A percentile compares a stretch with the other conserved stretches of the same genome.
phyloP scores from a whole-genome alignment of 2,797 vertebrate species.

The Graptemys geographica region DNA sequence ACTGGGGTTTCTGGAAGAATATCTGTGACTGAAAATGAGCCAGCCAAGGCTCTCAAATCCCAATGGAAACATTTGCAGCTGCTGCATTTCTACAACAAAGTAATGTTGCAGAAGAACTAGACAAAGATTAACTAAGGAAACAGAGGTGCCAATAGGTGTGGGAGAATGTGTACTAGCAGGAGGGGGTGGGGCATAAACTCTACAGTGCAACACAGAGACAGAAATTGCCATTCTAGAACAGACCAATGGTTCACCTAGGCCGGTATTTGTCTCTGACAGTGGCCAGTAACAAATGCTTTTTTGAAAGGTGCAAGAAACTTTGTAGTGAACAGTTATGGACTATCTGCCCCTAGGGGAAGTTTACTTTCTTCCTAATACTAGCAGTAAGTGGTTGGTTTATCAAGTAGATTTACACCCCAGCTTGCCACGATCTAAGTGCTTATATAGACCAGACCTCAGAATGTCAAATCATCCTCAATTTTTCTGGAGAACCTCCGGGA shows the following conservation, averaged over 20 bases:
- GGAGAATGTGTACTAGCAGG: background rate
- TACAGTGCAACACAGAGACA: background rate
- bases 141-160: background rate
- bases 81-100: background rate
- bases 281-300: constrained; percentile 51
- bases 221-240: constrained; percentile 26
- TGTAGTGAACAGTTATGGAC: constrained; percentile 61
- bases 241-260: constrained; percentile 43
- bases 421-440: background rate
- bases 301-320: constrained; percentile 52
- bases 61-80: background rate
- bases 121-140: constrained; percentile 8
- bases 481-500: background rate
- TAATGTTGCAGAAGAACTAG: background rate
- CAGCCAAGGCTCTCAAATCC: background rate
- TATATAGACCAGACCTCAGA: background rate
- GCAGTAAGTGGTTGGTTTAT: constrained; percentile 62
- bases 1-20: background rate
- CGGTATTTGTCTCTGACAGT: constrained; percentile 52
- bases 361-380: constrained; percentile 63
- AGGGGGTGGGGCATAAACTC: constrained; percentile 37
- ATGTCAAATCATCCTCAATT: background rate
- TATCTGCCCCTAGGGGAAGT: constrained; percentile 19
- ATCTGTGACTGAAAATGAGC: background rate
- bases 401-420: background rate